These are phyloP conservation scores for Rugalucina vietnamica DNA, from an alignment of 2,888 invertebrate genomes.

Conservation along the genomic window DNA sequence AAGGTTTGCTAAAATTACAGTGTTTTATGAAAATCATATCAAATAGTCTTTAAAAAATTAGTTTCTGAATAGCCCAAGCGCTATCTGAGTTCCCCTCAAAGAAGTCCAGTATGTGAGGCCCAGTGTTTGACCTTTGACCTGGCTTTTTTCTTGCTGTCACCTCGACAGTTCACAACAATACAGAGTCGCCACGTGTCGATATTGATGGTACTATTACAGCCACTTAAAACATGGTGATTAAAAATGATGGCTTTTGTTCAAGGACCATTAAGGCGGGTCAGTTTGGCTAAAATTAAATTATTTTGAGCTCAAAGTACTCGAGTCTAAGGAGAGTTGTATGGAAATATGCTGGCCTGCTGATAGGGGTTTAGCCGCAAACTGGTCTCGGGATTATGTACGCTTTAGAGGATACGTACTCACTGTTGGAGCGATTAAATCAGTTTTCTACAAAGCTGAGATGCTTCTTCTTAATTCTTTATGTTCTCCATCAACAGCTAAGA, in stretches of 20 bases:
- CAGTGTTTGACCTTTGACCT: slow-evolving; percentile 3
- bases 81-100: too few relatives aligned
- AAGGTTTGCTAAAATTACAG: too few relatives aligned
- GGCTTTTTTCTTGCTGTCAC: slow-evolving; percentile 2
- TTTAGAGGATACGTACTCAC: too few relatives aligned
- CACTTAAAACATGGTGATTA: slow-evolving; percentile 9
- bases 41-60: too few relatives aligned
- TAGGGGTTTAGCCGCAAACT: background rate
- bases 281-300: background rate
- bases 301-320: background rate
- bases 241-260: slow-evolving; percentile 12
- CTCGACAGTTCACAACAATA: background rate
- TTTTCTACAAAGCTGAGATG: too few relatives aligned
- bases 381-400: too few relatives aligned
- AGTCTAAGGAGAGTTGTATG: background rate
- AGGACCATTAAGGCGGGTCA: background rate
- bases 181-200: background rate
- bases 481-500: too few relatives aligned
- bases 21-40: too few relatives aligned
- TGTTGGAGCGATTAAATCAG: too few relatives aligned
- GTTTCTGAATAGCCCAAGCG: too few relatives aligned
- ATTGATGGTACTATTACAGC: slow-evolving; percentile 5
- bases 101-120: background rate
- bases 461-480: too few relatives aligned
- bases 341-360: background rate